A percentile compares a stretch with the other conserved stretches of the same genome.
Evolutionary conservation across 2,888 invertebrate species (phyloP).

Genomic region (Dione vanillae): DNA sequence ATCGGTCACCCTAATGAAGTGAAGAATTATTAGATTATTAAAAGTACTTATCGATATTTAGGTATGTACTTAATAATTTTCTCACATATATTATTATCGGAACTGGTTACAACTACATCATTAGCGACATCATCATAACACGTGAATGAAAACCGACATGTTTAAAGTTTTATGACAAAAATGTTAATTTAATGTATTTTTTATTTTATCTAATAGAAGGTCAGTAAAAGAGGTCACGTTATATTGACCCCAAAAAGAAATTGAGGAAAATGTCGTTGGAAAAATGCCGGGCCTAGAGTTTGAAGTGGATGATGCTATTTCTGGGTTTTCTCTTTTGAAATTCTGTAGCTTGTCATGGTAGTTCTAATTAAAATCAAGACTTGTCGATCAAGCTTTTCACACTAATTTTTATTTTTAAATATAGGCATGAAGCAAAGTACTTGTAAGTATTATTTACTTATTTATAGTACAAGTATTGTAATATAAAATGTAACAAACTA

Average conservation of each 20-base stretch:
- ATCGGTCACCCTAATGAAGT: conserved; percentile 9
- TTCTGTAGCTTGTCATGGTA: conserved; percentile 14
- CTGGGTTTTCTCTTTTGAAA: conserved; percentile 28
- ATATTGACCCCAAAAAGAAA: conserved; percentile 45
- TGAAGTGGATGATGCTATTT: conserved; percentile 35
- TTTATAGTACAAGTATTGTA: no score
- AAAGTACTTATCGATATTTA: not conserved
- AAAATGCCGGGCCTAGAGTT: conserved; percentile 31
- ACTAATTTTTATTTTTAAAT: not conserved
- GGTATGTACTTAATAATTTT: conserved; percentile 12
- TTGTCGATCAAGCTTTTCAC: not conserved
- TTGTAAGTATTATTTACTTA: no score
- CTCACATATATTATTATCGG: conserved; percentile 9
- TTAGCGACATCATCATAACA: conserved; percentile 1
- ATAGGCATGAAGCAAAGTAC: no score
- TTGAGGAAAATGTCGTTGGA: conserved; percentile 36
- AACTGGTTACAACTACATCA: conserved; percentile 19
- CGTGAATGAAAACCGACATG: conserved; percentile 9
- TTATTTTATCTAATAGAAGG: conserved; percentile 38
- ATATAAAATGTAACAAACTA: no score
- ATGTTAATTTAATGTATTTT: conserved; percentile 1
- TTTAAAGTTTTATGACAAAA: not conserved
- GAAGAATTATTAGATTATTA: not conserved
- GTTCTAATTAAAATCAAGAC: conserved; percentile 9
- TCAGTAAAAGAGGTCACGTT: conserved; percentile 43